Evolutionary conservation across 2,797 vertebrate species (phyloP).

Genomic region (Loris lydekkerianus): DNA sequence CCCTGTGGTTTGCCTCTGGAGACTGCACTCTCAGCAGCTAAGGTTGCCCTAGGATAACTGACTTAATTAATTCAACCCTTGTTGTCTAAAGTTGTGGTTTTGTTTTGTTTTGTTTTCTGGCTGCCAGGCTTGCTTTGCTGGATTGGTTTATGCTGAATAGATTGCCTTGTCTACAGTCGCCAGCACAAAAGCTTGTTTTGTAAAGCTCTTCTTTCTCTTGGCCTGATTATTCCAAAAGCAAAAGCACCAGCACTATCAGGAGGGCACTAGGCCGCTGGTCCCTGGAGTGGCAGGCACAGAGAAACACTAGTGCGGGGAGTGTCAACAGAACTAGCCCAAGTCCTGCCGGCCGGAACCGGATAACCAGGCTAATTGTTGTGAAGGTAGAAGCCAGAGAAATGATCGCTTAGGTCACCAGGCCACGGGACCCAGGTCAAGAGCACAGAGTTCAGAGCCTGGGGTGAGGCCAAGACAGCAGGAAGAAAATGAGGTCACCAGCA

Average conservation of each 20-base stretch:
- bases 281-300: slow-evolving; percentile 42
- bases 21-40: background rate
- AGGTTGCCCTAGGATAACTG: slow-evolving; percentile 40
- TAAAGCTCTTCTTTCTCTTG: slow-evolving; percentile 61
- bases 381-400: slow-evolving; percentile 59
- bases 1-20: background rate
- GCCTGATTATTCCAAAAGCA: slow-evolving; percentile 67
- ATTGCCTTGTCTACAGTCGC: slow-evolving; percentile 65
- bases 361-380: slow-evolving; percentile 63
- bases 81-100: slow-evolving; percentile 70
- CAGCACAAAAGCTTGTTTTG: slow-evolving; percentile 70
- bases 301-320: slow-evolving; percentile 42
- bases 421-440: slow-evolving; percentile 70
- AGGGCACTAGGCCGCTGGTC: slow-evolving; percentile 57
- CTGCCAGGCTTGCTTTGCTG: slow-evolving; percentile 56
- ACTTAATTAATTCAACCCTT: slow-evolving; percentile 75
- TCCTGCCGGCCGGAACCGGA: slow-evolving; percentile 25
- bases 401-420: slow-evolving; percentile 59
- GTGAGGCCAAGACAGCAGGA: slow-evolving; percentile 42
- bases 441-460: slow-evolving; percentile 61
- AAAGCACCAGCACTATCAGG: slow-evolving; percentile 56
- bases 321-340: background rate
- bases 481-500: slow-evolving; percentile 70
- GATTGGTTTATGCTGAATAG: slow-evolving; percentile 68
- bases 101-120: slow-evolving; percentile 73